Evolutionary conservation across 1,140 invertebrate genomes (phyloP).

Genomic region (Drosophila persimilis): DNA sequence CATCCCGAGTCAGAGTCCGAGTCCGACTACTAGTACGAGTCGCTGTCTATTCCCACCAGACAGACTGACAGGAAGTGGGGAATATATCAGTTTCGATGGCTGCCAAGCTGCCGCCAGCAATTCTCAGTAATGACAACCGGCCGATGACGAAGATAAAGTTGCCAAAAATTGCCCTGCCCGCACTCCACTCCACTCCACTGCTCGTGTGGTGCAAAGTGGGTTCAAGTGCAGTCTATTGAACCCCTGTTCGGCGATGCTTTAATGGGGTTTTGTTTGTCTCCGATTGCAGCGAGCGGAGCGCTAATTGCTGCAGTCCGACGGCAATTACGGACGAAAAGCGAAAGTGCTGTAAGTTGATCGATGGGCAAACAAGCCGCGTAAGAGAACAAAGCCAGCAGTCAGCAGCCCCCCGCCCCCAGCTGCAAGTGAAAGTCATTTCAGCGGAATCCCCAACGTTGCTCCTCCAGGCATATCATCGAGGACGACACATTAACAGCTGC

Average conservation of each 20-base stretch:
- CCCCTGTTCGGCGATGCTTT: constrained; percentile 50
- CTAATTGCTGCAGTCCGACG: constrained; percentile 56
- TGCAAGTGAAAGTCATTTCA: constrained; percentile 17
- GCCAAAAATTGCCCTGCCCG: constrained; percentile 7
- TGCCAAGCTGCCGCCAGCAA: constrained; percentile 26
- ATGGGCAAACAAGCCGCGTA: constrained; percentile 42
- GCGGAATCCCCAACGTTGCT: background rate
- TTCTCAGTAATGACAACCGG: constrained; percentile 12
- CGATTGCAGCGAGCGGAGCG: constrained; percentile 22
- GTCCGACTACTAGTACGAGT: background rate
- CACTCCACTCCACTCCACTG: background rate
- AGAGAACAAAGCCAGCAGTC: constrained; percentile 24
- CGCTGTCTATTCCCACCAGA: constrained; percentile 19
- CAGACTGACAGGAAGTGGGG: constrained; percentile 52
- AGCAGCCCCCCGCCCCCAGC: constrained; percentile 9
- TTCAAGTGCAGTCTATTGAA: constrained; percentile 74
- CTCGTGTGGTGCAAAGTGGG: constrained; percentile 25
- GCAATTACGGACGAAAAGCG: constrained; percentile 33
- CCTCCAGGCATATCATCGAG: constrained; percentile 1
- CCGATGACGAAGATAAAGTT: constrained; percentile 39
- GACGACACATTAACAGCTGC: constrained; percentile 46
- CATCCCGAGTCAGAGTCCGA: constrained; percentile 13
- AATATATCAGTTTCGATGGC: constrained; percentile 57
- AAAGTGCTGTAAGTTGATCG: constrained; percentile 76
- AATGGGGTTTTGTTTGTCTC: constrained; percentile 16